Percentiles rank a stretch among this genome's conserved stretches.
Evolutionary conservation across 2,888 invertebrate genomes (phyloP).

Genomic region (Diploptera punctata): DNA sequence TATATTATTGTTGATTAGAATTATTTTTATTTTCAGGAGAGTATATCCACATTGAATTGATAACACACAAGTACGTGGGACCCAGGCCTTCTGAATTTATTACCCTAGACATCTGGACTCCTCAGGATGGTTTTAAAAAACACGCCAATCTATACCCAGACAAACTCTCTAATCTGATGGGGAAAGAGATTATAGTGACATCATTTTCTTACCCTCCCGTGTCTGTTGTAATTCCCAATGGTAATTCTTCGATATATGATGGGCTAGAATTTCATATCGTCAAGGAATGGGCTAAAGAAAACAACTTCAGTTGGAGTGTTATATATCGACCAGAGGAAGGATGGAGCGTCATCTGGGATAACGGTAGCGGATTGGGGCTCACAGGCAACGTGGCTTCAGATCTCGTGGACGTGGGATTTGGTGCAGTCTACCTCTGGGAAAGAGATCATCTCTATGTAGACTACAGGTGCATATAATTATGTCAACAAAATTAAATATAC

Average conservation of each 20-base stretch:
- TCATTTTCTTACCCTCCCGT: conserved; percentile 68
- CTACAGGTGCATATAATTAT: not conserved
- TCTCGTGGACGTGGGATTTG: not conserved
- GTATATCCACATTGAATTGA: not conserved
- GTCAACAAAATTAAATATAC: too few relatives aligned
- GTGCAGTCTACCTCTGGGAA: conserved; percentile 6
- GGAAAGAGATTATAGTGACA: conserved; percentile 60
- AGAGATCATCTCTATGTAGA: not conserved
- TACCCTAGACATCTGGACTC: not conserved
- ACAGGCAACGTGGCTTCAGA: not conserved
- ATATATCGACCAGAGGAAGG: conserved; percentile 58
- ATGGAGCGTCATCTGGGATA: conserved; percentile 72
- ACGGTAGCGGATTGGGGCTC: conserved; percentile 54
- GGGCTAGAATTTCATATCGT: conserved; percentile 59
- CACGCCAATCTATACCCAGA: conserved; percentile 58
- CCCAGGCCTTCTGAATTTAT: not conserved
- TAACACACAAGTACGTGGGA: not conserved
- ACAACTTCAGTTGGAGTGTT: conserved; percentile 21
- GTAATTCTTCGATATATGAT: conserved; percentile 27
- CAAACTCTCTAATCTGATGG: conserved; percentile 57
- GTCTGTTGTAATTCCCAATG: conserved; percentile 50
- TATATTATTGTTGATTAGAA: too few relatives aligned
- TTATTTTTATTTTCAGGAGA: too few relatives aligned
- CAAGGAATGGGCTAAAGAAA: conserved; percentile 53
- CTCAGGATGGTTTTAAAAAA: conserved; percentile 49